Conservation (phyloP, 2,113 vertebrate species). For the Phrynosoma blainvillii region DNA sequence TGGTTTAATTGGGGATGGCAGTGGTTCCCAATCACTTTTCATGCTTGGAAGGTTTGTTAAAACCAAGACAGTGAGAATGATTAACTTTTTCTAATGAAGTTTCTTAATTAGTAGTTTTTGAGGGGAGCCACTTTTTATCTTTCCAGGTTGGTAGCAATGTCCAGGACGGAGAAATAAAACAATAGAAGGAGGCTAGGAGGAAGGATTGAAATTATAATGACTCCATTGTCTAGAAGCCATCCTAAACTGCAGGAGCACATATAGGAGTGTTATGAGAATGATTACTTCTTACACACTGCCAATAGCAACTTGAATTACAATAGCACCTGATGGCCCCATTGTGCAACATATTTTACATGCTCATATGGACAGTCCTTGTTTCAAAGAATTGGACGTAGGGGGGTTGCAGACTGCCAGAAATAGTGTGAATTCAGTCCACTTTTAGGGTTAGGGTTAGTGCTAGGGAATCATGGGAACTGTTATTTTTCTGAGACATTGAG, state of each 20-base stretch:
- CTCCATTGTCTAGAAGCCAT: neutral
- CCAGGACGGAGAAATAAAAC: neutral
- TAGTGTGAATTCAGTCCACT: no score
- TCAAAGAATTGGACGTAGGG: neutral
- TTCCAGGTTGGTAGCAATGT: neutral
- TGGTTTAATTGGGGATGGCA: conserved; percentile 12
- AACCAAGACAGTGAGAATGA: conserved; percentile 24
- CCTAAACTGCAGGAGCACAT: neutral
- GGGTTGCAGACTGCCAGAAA: no score
- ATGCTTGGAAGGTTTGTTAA: conserved; percentile 23
- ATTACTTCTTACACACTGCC: neutral
- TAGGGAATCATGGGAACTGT: no score
- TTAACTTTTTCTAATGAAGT: conserved; percentile 46
- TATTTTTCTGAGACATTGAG: no score
- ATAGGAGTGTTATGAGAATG: neutral
- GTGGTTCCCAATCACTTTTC: neutral
- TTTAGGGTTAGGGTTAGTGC: no score
- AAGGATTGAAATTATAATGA: neutral
- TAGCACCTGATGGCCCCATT: neutral
- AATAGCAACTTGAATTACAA: neutral
- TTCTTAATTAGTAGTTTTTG: conserved; percentile 32
- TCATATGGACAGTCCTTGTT: neutral
- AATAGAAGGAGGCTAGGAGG: neutral
- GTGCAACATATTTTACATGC: neutral
- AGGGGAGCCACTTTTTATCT: conserved; percentile 20